phyloP scores from a whole-genome alignment of 1,140 invertebrate species.

The Aphelinus certus region DNA sequence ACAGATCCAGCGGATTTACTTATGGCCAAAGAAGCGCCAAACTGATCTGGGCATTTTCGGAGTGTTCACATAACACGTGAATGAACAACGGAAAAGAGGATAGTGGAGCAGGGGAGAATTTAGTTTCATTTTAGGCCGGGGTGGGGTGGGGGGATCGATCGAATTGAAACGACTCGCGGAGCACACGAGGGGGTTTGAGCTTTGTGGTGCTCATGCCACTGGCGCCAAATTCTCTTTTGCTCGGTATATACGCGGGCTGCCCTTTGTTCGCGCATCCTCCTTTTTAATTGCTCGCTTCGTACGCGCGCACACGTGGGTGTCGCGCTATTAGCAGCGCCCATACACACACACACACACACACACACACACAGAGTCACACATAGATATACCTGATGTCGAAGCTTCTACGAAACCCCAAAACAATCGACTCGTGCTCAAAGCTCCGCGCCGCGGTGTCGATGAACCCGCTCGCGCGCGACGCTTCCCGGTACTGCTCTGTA shows the following conservation, averaged over 20 bases:
- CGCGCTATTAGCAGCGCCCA: slow-evolving; percentile 1
- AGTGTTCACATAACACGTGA: too few relatives aligned
- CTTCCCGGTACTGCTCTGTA: too few relatives aligned
- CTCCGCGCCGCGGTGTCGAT: neutral
- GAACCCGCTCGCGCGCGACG: neutral
- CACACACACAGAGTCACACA: neutral
- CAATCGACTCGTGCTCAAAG: neutral
- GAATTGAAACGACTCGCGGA: slow-evolving; percentile 18
- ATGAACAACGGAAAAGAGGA: neutral
- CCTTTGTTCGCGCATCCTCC: slow-evolving; percentile 4
- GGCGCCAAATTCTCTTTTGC: neutral
- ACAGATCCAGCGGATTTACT: too few relatives aligned
- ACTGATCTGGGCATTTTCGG: too few relatives aligned
- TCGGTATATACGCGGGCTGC: neutral
- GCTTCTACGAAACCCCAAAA: too few relatives aligned
- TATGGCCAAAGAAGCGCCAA: too few relatives aligned
- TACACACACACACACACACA: too few relatives aligned
- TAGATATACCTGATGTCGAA: neutral
- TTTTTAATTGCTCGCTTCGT: slow-evolving; percentile 1
- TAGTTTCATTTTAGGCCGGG: slow-evolving; percentile 9
- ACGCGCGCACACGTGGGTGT: neutral
- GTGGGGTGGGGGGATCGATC: slow-evolving; percentile 4
- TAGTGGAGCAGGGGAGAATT: neutral
- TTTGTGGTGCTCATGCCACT: neutral
- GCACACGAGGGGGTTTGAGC: neutral